Base-by-base conservation (phyloP, 2,888 invertebrate species). In the Acanthacorydalis orientalis region DNA sequence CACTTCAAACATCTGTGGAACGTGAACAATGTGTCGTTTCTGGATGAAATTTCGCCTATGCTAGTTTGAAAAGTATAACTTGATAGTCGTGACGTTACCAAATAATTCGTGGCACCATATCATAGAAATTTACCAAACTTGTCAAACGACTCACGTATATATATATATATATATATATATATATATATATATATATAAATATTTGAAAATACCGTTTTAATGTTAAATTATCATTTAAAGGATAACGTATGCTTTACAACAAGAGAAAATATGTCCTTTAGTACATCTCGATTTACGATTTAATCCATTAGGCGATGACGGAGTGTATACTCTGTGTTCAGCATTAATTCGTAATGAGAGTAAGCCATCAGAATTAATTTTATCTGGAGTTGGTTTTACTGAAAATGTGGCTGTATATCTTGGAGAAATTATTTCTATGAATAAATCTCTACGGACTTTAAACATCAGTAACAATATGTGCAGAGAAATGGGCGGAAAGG, bases 381-480 rank as follows among this genome's bases (percentile, higher is more conserved):
- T 78, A 14, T 71, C 74, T 53, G 72, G 70, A 11, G 75, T 75
- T 54, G 68, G 69, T 15, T 72, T 76, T 51, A 61, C 61, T 37
- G 74, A 73, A 46, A 64, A 66, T 23, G 72, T 74, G 0, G 70
- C 73, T 31, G 64, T 70, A 49, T 70, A 73, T 63, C 65, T 68
- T 57, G 69, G 70, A 14, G 71, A 73, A 39, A 67, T 76, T 53
- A 60, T 78, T 1, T 64, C 67, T 52, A 60, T 76, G 38, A 76
- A 77, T 55, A 64, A 67, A 16, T 68, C 70, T 15, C 56, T 78
- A 47, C 68, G 67, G 44, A 64, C 67, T 53, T 59, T 77, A 40
- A 75, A 77, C 57, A 67, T 77, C 54, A 73, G 74, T 47, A 72
- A 71, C 48, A 77, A 77, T 58, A 68, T 73, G 62, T 65, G 76